Percentiles rank a stretch among this genome's conserved stretches.
These are phyloP conservation scores for Noturus placidus DNA, from an alignment of 2,113 vertebrate species.

Conservation along the genomic window DNA sequence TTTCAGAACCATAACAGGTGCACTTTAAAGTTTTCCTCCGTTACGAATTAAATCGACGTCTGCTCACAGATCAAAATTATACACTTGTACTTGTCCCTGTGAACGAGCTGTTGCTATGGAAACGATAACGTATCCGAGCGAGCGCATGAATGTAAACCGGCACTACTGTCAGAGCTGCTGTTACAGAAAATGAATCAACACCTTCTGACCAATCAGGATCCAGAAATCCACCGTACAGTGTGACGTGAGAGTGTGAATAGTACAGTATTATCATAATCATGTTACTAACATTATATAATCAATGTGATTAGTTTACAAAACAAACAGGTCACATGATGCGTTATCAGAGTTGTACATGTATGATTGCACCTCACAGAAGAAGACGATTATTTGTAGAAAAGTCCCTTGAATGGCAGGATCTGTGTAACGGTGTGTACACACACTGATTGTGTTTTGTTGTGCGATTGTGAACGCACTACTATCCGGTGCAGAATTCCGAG, in stretches of 20 bases:
- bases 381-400: not conserved
- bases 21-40: not conserved
- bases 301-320: no score
- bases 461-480: not conserved
- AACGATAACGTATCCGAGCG: not conserved
- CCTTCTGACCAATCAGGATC: not conserved
- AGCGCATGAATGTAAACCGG: not conserved
- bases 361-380: not conserved
- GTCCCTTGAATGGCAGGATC: no score
- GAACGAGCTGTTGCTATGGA: not conserved
- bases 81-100: not conserved
- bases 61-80: not conserved
- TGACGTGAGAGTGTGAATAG: not conserved
- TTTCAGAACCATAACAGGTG: no score
- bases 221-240: not conserved
- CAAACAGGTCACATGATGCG: not conserved
- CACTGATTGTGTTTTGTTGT: not conserved
- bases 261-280: not conserved
- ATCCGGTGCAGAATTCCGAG: constrained; percentile 78
- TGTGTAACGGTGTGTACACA: not conserved
- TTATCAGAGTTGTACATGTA: not conserved
- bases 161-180: no score
- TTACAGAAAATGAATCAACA: no score
- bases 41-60: not conserved
- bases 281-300: not conserved